Base-by-base conservation (phyloP, 2,888 invertebrate genomes). In the Sarcophaga caerulescens region DNA sequence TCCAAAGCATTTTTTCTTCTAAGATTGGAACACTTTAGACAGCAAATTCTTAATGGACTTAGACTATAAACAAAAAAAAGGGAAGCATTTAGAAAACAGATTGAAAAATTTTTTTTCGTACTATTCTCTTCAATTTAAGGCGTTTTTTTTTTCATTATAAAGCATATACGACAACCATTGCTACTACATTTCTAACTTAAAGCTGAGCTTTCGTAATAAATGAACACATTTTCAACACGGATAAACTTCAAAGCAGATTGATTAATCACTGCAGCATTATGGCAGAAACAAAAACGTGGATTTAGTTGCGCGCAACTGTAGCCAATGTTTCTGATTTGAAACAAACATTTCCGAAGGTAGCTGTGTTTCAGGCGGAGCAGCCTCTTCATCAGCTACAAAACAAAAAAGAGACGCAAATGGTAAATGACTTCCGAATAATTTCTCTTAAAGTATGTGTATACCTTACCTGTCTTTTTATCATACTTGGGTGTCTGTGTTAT, bases 341-440 rank as follows among this genome's bases (percentile, higher is more conserved):
- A 98, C 97, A 91, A 97, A 98, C 97, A 98, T 97, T 93, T 98
- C 98, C 0, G 97, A 97, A 0, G 97, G 98, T 77, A 98, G 96
- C 89, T 96, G 94, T 45, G 95, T 94, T 82, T 95, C 94, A 12
- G 94, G 94, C 1, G 93, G 91, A 21, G 94, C 94, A 47, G 90
- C 89, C 87, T 92, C 90, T 65, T 90, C 94, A 88, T 92, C 90
- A 81, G 89, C 95, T 90, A 78, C 44, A 73, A 62, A 60, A 60
- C 11, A 60, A n/a, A 25, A 59, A 63, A 25, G 8, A 74, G 21
- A 52, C 45, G 10, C 60, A 66, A 60, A 59, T 10, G 6, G 19
- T 14, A 63, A 25, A 25, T 19, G 62, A 17, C 6, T 3, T 23
- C 23, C 8, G n/a, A 3, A 14, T 19, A 60, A 44, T 21, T 17